Conservation (phyloP, 1,140 invertebrate genomes). For the Cheumatopsyche charites region DNA sequence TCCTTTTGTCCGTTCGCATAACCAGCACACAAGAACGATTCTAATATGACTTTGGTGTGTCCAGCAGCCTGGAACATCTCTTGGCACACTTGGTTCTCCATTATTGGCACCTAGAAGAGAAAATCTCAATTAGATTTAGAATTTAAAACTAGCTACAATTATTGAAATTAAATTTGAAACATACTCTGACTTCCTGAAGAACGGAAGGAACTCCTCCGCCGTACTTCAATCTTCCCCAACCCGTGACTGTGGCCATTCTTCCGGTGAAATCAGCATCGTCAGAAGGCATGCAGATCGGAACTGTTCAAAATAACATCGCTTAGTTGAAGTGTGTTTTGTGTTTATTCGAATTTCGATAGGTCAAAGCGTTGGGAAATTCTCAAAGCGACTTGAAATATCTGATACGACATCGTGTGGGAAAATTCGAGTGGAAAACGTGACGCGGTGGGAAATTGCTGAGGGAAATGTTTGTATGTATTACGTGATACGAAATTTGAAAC, state of each 20-base stretch:
- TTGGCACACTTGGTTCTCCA: slow-evolving; percentile 89
- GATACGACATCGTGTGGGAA: too few species aligned
- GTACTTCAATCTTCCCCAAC: slow-evolving; percentile 70
- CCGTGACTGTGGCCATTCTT: slow-evolving; percentile 82
- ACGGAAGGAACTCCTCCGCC: slow-evolving; percentile 87
- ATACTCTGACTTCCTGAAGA: slow-evolving; percentile 84
- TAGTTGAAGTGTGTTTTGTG: too few species aligned
- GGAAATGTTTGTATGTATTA: too few species aligned
- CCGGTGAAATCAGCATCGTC: slow-evolving; percentile 83
- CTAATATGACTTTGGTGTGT: slow-evolving; percentile 84
- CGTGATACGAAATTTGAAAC: too few species aligned
- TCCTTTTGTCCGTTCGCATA: slow-evolving; percentile 92
- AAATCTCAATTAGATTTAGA: too few species aligned
- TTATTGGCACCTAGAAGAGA: slow-evolving; percentile 76
- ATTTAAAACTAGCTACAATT: too few species aligned
- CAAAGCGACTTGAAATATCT: too few species aligned
- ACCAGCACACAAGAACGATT: slow-evolving; percentile 92
- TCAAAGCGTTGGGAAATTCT: too few species aligned
- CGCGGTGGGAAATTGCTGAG: too few species aligned
- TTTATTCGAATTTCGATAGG: background rate
- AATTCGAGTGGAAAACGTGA: too few species aligned
- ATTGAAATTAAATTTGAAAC: background rate
- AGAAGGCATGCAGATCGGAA: slow-evolving; percentile 90
- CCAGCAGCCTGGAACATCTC: slow-evolving; percentile 92
- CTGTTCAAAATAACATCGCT: slow-evolving; percentile 53